A percentile compares a stretch with the other conserved stretches of the same genome.
phyloP scores from a whole-genome alignment of 2,888 invertebrate species.

The Cephalotes varians region DNA sequence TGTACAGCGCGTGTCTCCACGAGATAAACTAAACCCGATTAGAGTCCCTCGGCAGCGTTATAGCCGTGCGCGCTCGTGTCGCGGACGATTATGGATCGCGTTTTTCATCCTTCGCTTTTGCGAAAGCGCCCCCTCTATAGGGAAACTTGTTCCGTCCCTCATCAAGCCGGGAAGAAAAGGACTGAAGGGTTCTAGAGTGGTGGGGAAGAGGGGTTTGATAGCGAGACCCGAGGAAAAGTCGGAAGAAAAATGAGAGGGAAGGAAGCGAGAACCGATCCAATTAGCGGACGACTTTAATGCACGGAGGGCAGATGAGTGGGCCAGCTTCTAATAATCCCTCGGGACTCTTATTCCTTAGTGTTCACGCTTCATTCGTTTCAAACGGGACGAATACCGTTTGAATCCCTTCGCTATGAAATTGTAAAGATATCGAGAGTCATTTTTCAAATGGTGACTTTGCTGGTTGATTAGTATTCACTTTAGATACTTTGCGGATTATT shows the following conservation, averaged over 20 bases:
- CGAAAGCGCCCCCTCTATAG: not conserved
- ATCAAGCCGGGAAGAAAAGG: slow-evolving; percentile 44
- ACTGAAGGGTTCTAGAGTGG: slow-evolving; percentile 5
- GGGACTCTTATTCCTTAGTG: slow-evolving; percentile 63
- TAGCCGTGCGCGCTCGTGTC: slow-evolving; percentile 35
- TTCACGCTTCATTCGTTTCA: slow-evolving; percentile 45
- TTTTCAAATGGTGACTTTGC: slow-evolving; percentile 79
- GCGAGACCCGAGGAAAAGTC: slow-evolving; percentile 46
- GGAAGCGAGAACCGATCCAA: slow-evolving; percentile 77
- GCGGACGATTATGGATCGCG: slow-evolving; percentile 53
- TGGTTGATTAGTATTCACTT: slow-evolving; percentile 77
- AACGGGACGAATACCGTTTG: slow-evolving; percentile 57
- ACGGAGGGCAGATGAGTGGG: slow-evolving; percentile 71
- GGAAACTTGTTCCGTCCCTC: slow-evolving; percentile 47
- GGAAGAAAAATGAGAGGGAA: slow-evolving; percentile 60
- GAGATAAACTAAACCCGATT: slow-evolving; percentile 83
- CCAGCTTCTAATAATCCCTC: slow-evolving; percentile 78
- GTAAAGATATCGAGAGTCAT: slow-evolving; percentile 67
- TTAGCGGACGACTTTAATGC: slow-evolving; percentile 80
- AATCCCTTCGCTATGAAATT: slow-evolving; percentile 54
- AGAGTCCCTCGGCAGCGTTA: slow-evolving; percentile 58
- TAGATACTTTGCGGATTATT: slow-evolving; percentile 76
- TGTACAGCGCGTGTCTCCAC: slow-evolving; percentile 76
- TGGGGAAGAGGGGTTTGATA: slow-evolving; percentile 25
- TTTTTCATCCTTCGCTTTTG: slow-evolving; percentile 53